Percentiles rank a stretch among this genome's conserved stretches.
phyloP scores from a whole-genome alignment of 2,797 vertebrate genomes.

The Lutjanus campechanus region DNA sequence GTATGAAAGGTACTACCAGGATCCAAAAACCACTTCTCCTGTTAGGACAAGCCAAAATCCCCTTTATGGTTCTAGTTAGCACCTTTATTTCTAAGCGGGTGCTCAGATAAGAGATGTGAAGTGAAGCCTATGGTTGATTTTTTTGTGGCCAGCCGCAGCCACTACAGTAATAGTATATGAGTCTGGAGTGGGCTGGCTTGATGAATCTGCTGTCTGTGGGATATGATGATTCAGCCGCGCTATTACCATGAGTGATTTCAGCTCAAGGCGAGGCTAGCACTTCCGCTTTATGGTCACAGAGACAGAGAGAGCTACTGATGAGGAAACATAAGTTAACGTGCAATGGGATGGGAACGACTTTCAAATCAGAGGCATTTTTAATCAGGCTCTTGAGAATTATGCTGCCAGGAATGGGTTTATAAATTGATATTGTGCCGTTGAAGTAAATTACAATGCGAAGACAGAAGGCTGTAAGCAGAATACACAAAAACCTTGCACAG shows the following conservation, averaged over 20 bases:
- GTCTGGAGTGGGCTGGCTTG: constrained; percentile 68
- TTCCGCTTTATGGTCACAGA: constrained; percentile 70
- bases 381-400: constrained; percentile 62
- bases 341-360: constrained; percentile 59
- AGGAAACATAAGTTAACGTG: constrained; percentile 76
- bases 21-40: too few relatives aligned
- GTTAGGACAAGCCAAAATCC: too few relatives aligned
- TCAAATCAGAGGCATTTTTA: constrained; percentile 70
- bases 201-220: constrained; percentile 81
- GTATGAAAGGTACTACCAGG: too few relatives aligned
- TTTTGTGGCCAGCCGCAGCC: constrained; percentile 57
- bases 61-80: too few relatives aligned
- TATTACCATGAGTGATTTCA: constrained; percentile 82
- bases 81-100: too few relatives aligned
- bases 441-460: constrained; percentile 43
- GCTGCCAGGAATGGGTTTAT: constrained; percentile 26
- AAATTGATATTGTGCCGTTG: constrained; percentile 42
- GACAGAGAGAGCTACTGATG: constrained; percentile 68
- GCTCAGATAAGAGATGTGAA: constrained; percentile 62
- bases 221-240: constrained; percentile 82
- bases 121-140: constrained; percentile 42
- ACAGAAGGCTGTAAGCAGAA: constrained; percentile 3
- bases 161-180: constrained; percentile 49
- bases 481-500: constrained; percentile 10
- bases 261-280: constrained; percentile 70